Evolutionary conservation across 2,888 invertebrate species (phyloP).

Genomic region (Chymomyza caudatula): DNA sequence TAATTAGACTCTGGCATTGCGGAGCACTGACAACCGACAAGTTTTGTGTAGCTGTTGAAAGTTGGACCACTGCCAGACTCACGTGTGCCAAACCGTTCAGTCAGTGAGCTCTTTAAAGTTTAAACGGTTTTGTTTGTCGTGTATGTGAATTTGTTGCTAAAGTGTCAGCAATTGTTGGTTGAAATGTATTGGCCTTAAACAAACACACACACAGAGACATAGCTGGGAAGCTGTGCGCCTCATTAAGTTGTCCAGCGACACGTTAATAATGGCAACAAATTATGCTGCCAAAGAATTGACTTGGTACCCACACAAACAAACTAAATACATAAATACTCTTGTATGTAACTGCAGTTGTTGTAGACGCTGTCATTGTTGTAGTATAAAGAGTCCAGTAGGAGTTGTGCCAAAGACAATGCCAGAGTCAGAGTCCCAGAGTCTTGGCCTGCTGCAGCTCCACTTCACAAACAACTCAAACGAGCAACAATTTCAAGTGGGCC

Average conservation of each 20-base stretch:
- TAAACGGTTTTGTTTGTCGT: not conserved
- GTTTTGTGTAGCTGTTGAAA: not conserved
- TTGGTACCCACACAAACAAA: not conserved
- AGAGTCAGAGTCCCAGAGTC: not conserved
- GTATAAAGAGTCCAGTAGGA: not conserved
- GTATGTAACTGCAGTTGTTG: not conserved
- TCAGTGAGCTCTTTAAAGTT: not conserved
- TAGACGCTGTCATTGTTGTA: not conserved
- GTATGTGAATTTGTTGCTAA: not conserved
- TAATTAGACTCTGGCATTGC: not conserved
- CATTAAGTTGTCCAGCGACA: constrained; percentile 1
- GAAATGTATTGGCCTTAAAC: not conserved
- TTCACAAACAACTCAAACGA: not conserved
- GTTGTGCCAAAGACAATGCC: not conserved
- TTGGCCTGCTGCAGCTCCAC: not conserved
- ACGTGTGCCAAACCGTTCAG: not conserved
- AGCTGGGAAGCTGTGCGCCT: not conserved
- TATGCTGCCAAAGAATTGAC: not conserved
- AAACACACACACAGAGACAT: not conserved
- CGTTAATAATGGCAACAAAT: constrained; percentile 1
- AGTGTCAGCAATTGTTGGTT: not conserved
- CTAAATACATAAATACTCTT: not conserved
- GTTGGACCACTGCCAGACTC: not conserved
- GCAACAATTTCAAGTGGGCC: not conserved
- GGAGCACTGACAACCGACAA: not conserved